Base-by-base conservation (phyloP, 2,113 vertebrate genomes). In the Corythornis madagascariensis region DNA sequence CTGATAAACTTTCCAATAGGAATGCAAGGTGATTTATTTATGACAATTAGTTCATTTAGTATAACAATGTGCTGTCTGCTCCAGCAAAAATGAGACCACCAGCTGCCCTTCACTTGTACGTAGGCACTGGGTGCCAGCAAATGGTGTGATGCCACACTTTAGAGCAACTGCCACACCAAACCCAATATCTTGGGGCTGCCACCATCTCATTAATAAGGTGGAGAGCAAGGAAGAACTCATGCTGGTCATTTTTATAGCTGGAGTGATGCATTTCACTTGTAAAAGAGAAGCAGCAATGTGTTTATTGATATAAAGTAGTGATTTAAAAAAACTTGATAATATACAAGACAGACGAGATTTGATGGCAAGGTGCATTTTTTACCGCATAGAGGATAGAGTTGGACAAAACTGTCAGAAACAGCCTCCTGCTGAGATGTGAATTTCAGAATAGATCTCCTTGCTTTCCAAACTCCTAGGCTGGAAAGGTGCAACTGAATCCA, bases 41-140 rank as follows among this genome's bases (percentile, higher is more conserved):
- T 92, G 73, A 38, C 84, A 92, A 93, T 93, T 88, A 86, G 70
- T 48, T 92, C 31, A 90, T 88, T 86, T 92, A 75, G n/a, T 81
- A 83, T 55, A 94, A 78, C 65, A 88, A 71, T 78, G 45, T 28
- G 6, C 26, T 81, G 8, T 64, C 65, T 65, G 24, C 15, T 90
- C 31, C 45, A 86, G 52, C 8, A 88, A 43, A 73, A 90, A 67
- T 20, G 6, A 90, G 5, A 71, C 26, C 65, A 85, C 12, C 1
- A 2, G 1, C 17, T 83, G 28, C 20, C 38, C 60, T 90, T 86
- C 33, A 25, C 6, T 64, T 35, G 4, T 13, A 13, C 16, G 11
- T 7, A 40, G n/a, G 9, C 6, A 1, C 11, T 48, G 20, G 9
- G 2, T 15, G 64, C 33, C 52, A 55, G 31, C 2, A 2, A 6